Conservation (phyloP, 2,113 vertebrate genomes). For the Corythoichthys haematopterus region DNA sequence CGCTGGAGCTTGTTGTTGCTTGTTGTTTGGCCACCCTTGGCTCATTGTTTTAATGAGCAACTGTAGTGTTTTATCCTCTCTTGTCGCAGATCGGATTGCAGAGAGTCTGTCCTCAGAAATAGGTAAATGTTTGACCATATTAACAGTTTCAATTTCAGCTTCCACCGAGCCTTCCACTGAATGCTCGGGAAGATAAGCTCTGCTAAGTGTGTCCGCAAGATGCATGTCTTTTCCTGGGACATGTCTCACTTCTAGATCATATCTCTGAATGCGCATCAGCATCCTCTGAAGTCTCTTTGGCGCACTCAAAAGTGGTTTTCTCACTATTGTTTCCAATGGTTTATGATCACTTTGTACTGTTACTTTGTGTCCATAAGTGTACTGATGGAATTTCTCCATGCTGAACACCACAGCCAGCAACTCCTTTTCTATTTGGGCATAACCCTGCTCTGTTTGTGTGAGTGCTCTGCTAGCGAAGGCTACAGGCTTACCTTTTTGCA, state of each 20-base stretch:
- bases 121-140: background rate
- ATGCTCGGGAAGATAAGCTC: background rate
- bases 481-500: background rate
- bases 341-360: background rate
- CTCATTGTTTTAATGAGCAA: slow-evolving; percentile 9
- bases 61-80: slow-evolving; percentile 13
- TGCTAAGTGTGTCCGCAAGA: background rate
- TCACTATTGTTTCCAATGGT: background rate
- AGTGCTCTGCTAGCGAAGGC: background rate
- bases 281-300: background rate
- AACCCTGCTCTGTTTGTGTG: background rate
- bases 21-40: slow-evolving; percentile 11
- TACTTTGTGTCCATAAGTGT: background rate
- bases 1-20: background rate
- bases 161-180: background rate
- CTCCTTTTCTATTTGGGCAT: slow-evolving; percentile 10
- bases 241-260: background rate
- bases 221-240: no score
- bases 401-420: slow-evolving; percentile 13
- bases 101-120: background rate
- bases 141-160: no score
- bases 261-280: background rate
- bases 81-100: background rate
- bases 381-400: background rate
- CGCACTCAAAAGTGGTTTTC: background rate